Conservation (phyloP, 1,140 invertebrate genomes). For the Acromyrmex charruanus region DNA sequence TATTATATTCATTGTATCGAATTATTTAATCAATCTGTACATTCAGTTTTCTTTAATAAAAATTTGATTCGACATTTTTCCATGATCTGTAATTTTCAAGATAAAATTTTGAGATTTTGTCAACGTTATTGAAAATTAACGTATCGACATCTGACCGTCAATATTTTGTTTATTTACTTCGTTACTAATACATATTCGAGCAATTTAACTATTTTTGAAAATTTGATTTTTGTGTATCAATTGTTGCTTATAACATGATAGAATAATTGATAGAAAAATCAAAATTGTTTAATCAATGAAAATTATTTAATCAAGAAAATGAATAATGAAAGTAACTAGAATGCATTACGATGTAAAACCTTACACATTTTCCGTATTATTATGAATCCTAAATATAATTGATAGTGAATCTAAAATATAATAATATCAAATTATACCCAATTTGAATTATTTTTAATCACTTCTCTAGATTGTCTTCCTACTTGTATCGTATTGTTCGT, state of each 20-base stretch:
- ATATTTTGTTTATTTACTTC: not conserved
- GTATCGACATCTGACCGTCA: not conserved
- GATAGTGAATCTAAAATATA: too few relatives aligned
- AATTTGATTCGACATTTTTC: not conserved
- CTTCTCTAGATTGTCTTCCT: too few relatives aligned
- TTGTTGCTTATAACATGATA: too few relatives aligned
- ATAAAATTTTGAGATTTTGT: constrained; percentile 23
- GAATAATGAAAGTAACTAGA: not conserved
- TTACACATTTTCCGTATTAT: constrained; percentile 13
- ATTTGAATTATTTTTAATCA: too few relatives aligned
- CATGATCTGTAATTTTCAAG: not conserved
- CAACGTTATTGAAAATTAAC: constrained; percentile 10
- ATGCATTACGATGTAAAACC: constrained; percentile 28
- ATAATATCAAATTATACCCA: too few relatives aligned
- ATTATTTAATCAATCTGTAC: not conserved
- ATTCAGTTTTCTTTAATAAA: constrained; percentile 11
- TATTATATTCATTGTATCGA: constrained; percentile 7
- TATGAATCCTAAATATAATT: too few relatives aligned
- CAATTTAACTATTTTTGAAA: not conserved
- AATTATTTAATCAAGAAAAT: not conserved
- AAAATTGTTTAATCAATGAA: not conserved
- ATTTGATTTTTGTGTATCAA: not conserved
- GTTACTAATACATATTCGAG: not conserved
- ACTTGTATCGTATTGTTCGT: not conserved
- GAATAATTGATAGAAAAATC: too few relatives aligned